These are phyloP conservation scores for Geothlypis trichas DNA, from an alignment of 2,113 vertebrate genomes.

Conservation along the genomic window DNA sequence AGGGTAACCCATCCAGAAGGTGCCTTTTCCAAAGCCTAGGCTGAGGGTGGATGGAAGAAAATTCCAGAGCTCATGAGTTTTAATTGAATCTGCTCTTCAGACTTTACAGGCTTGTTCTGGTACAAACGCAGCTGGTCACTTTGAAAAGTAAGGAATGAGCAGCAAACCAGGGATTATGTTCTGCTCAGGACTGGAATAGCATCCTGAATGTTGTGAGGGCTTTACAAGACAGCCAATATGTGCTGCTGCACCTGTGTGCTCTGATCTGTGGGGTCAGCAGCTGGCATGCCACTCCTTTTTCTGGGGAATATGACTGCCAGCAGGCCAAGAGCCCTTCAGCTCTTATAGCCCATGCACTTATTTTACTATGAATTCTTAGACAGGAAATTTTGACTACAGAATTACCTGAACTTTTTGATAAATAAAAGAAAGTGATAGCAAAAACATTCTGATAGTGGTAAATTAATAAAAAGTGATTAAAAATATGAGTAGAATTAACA, in stretches of 20 bases:
- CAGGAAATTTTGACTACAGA: not conserved
- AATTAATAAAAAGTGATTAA: not conserved
- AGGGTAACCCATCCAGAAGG: not conserved
- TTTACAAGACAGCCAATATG: not conserved
- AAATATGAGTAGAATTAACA: not conserved
- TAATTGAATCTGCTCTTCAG: not conserved
- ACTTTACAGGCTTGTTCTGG: not conserved
- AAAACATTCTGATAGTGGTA: not conserved
- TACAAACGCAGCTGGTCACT: not conserved
- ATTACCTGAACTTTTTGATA: not conserved
- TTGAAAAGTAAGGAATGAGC: not conserved
- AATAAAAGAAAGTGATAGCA: not conserved
- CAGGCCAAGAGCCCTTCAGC: not conserved
- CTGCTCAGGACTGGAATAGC: not conserved
- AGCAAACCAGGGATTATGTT: not conserved
- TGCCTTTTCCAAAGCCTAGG: not conserved
- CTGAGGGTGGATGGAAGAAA: not conserved
- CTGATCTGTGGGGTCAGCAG: not conserved
- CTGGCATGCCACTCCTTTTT: not conserved
- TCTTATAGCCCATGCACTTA: not conserved
- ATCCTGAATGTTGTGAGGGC: not conserved
- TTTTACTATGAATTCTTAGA: not conserved
- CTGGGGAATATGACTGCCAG: not conserved
- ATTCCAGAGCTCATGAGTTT: not conserved
- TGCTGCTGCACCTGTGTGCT: not conserved